Conservation (phyloP, 2,113 vertebrate genomes). For the Hystrix brachyura region DNA sequence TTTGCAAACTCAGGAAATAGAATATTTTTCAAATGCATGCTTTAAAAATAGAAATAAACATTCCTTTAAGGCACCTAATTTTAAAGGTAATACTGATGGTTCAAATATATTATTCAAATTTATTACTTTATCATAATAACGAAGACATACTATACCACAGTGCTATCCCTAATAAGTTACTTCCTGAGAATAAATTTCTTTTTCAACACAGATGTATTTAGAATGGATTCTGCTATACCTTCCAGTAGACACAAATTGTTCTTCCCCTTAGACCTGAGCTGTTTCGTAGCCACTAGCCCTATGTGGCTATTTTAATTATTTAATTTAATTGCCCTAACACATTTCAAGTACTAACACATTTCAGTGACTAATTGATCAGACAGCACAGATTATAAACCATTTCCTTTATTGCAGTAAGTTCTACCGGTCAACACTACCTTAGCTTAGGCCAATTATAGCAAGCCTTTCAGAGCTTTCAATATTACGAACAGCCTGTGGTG, state of each 20-base stretch:
- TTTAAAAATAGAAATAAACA: conserved; percentile 77
- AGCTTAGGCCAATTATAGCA: background rate
- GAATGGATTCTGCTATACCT: background rate
- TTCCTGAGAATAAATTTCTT: conserved; percentile 12
- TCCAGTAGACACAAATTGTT: background rate
- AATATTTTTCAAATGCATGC: conserved; percentile 69
- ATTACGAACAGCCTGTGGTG: background rate
- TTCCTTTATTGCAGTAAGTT: background rate
- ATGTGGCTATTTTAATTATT: background rate
- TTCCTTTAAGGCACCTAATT: conserved; percentile 63
- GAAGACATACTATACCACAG: conserved; percentile 10
- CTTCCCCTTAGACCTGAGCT: background rate
- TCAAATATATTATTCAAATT: conserved; percentile 66
- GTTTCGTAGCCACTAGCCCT: background rate
- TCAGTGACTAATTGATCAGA: background rate
- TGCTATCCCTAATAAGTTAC: background rate
- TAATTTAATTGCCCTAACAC: background rate
- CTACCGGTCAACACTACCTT: background rate
- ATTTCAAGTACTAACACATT: background rate
- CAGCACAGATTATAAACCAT: background rate
- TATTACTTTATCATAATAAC: conserved; percentile 67
- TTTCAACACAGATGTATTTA: background rate
- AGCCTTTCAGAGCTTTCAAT: background rate
- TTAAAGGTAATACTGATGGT: conserved; percentile 65
- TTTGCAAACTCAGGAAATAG: conserved; percentile 80